phyloP scores from a whole-genome alignment of 1,140 invertebrate species.

The Mamestra configurata region DNA sequence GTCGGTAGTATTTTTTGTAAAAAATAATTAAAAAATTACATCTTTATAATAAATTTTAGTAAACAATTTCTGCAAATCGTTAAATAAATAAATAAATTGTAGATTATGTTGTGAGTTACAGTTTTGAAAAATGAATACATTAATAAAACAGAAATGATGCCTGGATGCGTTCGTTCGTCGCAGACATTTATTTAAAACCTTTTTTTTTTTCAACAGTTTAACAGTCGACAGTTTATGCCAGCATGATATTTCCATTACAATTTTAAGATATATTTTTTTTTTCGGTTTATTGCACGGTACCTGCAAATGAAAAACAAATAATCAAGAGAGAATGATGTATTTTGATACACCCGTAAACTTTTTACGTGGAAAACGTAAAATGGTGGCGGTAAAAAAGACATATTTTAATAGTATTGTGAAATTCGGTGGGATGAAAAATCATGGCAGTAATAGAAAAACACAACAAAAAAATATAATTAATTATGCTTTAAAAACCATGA shows the following conservation, averaged over 20 bases:
- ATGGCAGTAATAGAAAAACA: neutral
- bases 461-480: neutral
- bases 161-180: neutral
- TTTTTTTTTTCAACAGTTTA: neutral
- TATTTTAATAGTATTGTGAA: neutral
- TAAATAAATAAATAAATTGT: no score
- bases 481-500: no score
- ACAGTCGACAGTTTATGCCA: neutral
- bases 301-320: neutral
- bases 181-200: neutral
- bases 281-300: neutral
- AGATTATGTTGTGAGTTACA: no score
- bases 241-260: neutral
- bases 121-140: no score
- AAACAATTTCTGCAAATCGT: no score
- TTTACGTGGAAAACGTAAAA: neutral
- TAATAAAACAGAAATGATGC: neutral
- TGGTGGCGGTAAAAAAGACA: neutral
- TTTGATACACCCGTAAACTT: neutral
- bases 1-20: no score
- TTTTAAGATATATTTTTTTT: slow-evolving; percentile 6
- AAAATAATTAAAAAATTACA: no score
- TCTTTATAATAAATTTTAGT: no score
- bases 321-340: neutral
- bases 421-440: neutral